Percentiles rank a stretch among this genome's conserved stretches.
Evolutionary conservation across 2,113 vertebrate genomes (phyloP).

Genomic region (Columbina picui): DNA sequence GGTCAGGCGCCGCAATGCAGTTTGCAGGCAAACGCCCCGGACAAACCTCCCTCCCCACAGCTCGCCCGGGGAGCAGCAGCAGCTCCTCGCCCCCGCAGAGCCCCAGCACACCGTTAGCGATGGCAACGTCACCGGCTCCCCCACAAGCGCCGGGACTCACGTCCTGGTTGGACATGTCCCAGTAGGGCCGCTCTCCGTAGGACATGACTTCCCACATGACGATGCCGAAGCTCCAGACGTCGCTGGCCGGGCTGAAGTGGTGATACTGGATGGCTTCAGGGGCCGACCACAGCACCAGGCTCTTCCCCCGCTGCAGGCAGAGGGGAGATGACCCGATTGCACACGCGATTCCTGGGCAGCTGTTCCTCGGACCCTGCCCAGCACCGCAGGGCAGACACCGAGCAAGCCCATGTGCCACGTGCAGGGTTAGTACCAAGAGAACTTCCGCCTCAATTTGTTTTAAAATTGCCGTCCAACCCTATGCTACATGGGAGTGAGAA

Average conservation of each 20-base stretch:
- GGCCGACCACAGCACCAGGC: constrained; percentile 91
- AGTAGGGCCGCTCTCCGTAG: constrained; percentile 96
- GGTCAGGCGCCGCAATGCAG: rapidly evolving
- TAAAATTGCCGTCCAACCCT: background rate
- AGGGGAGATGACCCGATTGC: background rate
- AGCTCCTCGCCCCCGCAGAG: background rate
- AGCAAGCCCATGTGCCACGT: rapidly evolving
- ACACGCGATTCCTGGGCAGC: rapidly evolving
- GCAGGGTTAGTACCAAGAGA: background rate
- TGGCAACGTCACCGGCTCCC: too few species aligned
- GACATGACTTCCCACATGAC: constrained; percentile 99
- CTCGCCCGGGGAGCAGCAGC: rapidly evolving
- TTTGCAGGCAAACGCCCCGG: background rate
- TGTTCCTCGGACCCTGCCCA: rapidly evolving
- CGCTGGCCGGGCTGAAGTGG: constrained; percentile 92
- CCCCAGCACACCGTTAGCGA: too few species aligned
- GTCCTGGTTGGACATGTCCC: constrained; percentile 98
- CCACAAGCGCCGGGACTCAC: constrained; percentile 73
- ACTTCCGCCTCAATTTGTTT: background rate
- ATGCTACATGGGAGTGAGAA: background rate
- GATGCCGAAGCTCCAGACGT: constrained; percentile 96
- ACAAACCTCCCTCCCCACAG: background rate
- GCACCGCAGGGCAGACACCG: rapidly evolving
- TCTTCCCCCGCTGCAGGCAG: constrained; percentile 83
- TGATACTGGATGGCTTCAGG: constrained; percentile 93